These are phyloP conservation scores for Elaphurus davidianus DNA, from an alignment of 2,113 vertebrate genomes.

Conservation along the genomic window DNA sequence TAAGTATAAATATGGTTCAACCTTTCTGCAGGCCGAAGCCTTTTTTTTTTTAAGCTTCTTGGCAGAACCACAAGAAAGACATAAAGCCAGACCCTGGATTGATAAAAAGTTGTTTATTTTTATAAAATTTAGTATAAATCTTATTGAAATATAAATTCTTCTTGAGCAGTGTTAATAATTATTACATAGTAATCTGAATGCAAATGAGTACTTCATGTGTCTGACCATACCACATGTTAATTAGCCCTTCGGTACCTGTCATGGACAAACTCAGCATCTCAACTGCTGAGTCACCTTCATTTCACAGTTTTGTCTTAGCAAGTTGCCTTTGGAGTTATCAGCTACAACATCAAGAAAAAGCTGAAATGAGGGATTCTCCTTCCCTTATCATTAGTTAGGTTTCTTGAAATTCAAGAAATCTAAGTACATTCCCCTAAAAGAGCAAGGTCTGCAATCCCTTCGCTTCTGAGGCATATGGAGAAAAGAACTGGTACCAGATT, in stretches of 20 bases:
- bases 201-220: slow-evolving; percentile 67
- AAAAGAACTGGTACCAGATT: slow-evolving; percentile 13
- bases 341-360: slow-evolving; percentile 27
- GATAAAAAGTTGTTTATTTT: slow-evolving; percentile 81
- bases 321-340: slow-evolving; percentile 34
- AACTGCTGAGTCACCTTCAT: slow-evolving; percentile 43
- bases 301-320: slow-evolving; percentile 30
- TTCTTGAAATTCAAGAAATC: not conserved
- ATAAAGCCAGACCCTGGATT: slow-evolving; percentile 20
- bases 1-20: not conserved
- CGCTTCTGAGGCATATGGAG: not conserved
- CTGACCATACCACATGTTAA: slow-evolving; percentile 12
- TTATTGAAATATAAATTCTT: slow-evolving; percentile 77
- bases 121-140: slow-evolving; percentile 83
- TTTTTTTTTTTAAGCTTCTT: not conserved
- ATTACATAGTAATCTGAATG: slow-evolving; percentile 83
- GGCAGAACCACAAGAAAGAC: slow-evolving; percentile 32
- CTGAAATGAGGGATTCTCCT: not conserved
- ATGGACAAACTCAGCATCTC: slow-evolving; percentile 18
- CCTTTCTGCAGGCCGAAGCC: not conserved
- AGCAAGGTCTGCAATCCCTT: slow-evolving; percentile 19
- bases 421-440: not conserved
- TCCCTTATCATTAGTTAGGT: not conserved
- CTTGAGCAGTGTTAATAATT: slow-evolving; percentile 76
- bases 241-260: slow-evolving; percentile 44